phyloP scores from a whole-genome alignment of 2,888 invertebrate species.

The Sarcophaga carnaria region DNA sequence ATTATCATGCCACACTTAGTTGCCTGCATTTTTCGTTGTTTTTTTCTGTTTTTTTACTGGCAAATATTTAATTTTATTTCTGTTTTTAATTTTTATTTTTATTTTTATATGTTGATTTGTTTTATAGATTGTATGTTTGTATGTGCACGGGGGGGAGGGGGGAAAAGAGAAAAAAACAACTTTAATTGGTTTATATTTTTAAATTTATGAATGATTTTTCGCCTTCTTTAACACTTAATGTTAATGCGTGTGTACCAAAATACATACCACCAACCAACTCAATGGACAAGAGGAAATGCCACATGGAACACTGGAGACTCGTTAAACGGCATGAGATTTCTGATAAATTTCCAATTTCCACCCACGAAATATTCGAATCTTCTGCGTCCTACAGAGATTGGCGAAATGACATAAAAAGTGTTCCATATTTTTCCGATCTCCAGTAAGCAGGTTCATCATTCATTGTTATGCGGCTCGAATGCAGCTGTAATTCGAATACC shows the following conservation, averaged over 20 bases:
- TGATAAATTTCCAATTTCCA: too few relatives aligned
- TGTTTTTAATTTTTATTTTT: conserved; percentile 16
- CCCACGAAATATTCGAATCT: too few relatives aligned
- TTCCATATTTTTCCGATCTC: too few relatives aligned
- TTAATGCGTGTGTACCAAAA: neutral
- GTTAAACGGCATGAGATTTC: neutral
- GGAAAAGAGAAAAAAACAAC: neutral
- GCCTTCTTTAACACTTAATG: conserved; percentile 51
- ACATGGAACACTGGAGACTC: neutral
- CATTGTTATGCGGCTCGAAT: too few relatives aligned
- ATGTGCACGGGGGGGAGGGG: too few relatives aligned
- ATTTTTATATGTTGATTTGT: conserved; percentile 26
- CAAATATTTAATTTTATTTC: conserved; percentile 45
- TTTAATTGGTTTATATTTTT: conserved; percentile 62
- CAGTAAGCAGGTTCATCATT: too few relatives aligned
- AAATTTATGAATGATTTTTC: conserved; percentile 60
- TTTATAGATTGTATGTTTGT: conserved; percentile 8
- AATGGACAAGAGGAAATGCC: conserved; percentile 46
- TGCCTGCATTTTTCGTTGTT: conserved; percentile 20
- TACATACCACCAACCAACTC: neutral
- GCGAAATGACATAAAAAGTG: too few relatives aligned
- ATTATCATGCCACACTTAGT: conserved; percentile 32
- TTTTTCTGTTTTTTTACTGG: neutral
- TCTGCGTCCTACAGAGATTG: too few relatives aligned
- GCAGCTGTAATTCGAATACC: too few relatives aligned